Conservation (phyloP, 2,113 vertebrate genomes). For the Rana temporaria region DNA sequence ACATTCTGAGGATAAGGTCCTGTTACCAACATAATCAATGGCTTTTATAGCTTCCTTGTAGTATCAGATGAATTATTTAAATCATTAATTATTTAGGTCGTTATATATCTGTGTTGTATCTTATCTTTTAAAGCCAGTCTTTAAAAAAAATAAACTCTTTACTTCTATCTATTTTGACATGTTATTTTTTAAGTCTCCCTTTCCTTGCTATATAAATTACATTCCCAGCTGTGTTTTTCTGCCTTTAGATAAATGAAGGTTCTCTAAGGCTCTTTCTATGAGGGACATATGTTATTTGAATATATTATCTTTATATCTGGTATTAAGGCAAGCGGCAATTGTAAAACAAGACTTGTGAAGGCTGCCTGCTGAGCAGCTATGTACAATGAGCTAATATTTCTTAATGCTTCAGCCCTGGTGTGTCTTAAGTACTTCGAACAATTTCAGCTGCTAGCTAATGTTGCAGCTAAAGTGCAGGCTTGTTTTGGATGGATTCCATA, state of each 20-base stretch:
- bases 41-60: not conserved
- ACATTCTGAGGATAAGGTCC: no score
- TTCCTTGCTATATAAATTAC: conserved; percentile 13
- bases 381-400: conserved; percentile 47
- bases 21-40: not conserved
- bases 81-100: not conserved
- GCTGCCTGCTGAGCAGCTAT: conserved; percentile 30
- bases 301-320: conserved; percentile 48
- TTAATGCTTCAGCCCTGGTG: conserved; percentile 48
- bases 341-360: conserved; percentile 42
- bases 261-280: conserved; percentile 30
- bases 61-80: not conserved
- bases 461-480: conserved; percentile 29
- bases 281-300: conserved; percentile 28
- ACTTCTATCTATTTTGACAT: not conserved
- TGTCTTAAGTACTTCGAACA: conserved; percentile 42
- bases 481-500: conserved; percentile 35
- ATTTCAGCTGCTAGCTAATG: conserved; percentile 42
- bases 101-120: not conserved
- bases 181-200: conserved; percentile 20
- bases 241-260: conserved; percentile 24
- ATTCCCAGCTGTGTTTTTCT: conserved; percentile 21
- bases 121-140: not conserved
- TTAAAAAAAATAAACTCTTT: not conserved
- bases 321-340: conserved; percentile 41